These are phyloP conservation scores for Hyperopisus bebe DNA, from an alignment of 2,113 vertebrate genomes.

Conservation along the genomic window DNA sequence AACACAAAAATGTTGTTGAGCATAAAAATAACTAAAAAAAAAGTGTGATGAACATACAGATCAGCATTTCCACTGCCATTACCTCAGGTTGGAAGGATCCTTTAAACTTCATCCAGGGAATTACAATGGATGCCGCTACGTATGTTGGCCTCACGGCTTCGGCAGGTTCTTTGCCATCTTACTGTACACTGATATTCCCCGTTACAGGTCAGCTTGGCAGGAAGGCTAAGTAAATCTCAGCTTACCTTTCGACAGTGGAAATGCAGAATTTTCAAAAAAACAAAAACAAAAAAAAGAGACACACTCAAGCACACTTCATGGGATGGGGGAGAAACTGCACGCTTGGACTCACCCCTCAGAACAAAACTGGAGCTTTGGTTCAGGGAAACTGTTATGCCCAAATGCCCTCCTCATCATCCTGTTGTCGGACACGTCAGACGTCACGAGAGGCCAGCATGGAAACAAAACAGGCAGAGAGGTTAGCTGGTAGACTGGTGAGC, in stretches of 20 bases:
- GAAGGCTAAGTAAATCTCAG: not conserved
- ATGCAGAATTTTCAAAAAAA: not conserved
- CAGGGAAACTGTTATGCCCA: slow-evolving; percentile 79
- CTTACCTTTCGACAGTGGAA: not conserved
- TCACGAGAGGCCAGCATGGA: slow-evolving; percentile 52
- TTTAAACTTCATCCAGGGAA: not conserved
- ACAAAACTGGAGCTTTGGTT: slow-evolving; percentile 74
- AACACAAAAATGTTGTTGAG: not conserved
- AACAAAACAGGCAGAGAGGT: slow-evolving; percentile 61
- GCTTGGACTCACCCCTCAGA: slow-evolving; percentile 78
- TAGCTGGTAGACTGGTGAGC: not conserved
- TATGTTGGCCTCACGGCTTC: not conserved
- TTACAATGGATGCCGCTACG: not conserved
- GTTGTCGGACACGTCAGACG: slow-evolving; percentile 50
- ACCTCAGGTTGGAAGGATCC: not conserved
- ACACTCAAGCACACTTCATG: not conserved
- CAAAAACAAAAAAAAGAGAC: not conserved
- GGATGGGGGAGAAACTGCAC: not conserved
- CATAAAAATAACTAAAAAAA: not conserved
- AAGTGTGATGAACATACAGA: not conserved
- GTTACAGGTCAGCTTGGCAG: not conserved
- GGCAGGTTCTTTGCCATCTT: not conserved
- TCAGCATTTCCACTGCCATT: slow-evolving; percentile 2
- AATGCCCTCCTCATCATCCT: slow-evolving; percentile 99
- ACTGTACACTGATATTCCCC: not conserved